Base-by-base conservation (phyloP, 2,888 invertebrate species). In the Campoletis raptor region DNA sequence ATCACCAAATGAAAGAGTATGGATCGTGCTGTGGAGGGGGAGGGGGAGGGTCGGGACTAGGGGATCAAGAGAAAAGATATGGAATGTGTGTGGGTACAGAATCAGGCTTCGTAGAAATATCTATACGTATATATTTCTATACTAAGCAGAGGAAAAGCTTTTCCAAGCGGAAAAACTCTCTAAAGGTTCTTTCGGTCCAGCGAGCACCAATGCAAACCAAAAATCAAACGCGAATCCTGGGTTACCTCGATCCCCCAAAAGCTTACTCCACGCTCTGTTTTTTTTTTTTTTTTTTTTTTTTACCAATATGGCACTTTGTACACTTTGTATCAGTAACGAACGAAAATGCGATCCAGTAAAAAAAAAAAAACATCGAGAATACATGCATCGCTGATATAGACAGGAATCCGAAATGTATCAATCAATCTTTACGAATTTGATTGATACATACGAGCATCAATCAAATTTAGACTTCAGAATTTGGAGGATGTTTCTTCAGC, bases 1-100 rank as follows among this genome's bases (percentile, higher is more conserved):
- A 94, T 94, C 93, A 92, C 89, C 90, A 90, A 93, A 93, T 94
- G 93, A 93, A 93, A 93, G 92, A 91, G 92, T 85, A 90, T 90
- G 89, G 90, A 72, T 66, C 48, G 40, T 4, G n/a, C 30, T 36
- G 40, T 10, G 24, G 30, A 42, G 69, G 79, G 76, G 30, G 30
- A 30, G 30, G 30, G 30, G 30, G 30, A 3, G 30, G 30, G 30
- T 30, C 3, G 30, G 30, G 61, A 57, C 24, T 54, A 30, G 52
- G 72, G 67, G 61, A 70, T 61, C 74, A 67, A 66, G 78, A 85
- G 54, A 72, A 81, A 45, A 81, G 72, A 30, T 82, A 57, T 72
- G 37, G 8, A 76, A 21, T 57, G 45, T 37, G 66, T 54, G 64
- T 52, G 72, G 70, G 66, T 54, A 74, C 73, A 36, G 45, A 70